Evolutionary conservation across 2,888 invertebrate genomes (phyloP), one percentile per base, ranked within the genome.

Genomic region (Glaucopsyche alexis): DNA sequence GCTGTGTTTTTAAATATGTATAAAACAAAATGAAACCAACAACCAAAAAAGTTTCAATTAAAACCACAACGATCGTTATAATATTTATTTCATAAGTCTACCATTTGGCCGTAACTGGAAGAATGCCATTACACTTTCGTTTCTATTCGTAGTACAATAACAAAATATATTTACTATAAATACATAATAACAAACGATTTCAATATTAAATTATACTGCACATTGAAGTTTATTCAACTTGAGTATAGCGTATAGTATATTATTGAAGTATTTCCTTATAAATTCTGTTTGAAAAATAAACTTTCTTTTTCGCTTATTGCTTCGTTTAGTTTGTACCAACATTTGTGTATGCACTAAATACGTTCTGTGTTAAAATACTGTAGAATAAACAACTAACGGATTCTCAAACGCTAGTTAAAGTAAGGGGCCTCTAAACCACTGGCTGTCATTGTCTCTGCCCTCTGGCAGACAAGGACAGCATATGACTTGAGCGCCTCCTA

Each of bases 41-140:
- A 29, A 42, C 7, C 9, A 49, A 64, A 45, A 5, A 40, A 38
- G 40, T 52, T 29, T 52, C 38, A 11, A 77, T 77, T 71, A 75
- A 72, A 79, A 74, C 75, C 11, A 71, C 73, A 71, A 60, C 5
- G 71, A 55, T 73, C 64, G 76, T 78, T 76, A 76, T 79, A 79
- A 77, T 89, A 85, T 90, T 91, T 90, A 90, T 90, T 91, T 84
- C 86, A 89, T 86, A 87, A 84, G 82, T 85, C 87, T 90, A 89
- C 87, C 80, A 72, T 82, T 91, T 91, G 90, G 91, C 91, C 89
- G 84, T 85, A 87, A 85, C 85, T 89, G 90, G 92, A 91, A 92
- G 91, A 90, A 87, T 87, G 87, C 83, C 83, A 85, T 83, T 82
- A 80, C 80, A 79, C 77, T 79, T 85, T 86, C 86, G 80, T 83